Evolutionary conservation across 2,797 vertebrate genomes (phyloP), one percentile per base, ranked within the genome.

Genomic region (Florisuga fusca): DNA sequence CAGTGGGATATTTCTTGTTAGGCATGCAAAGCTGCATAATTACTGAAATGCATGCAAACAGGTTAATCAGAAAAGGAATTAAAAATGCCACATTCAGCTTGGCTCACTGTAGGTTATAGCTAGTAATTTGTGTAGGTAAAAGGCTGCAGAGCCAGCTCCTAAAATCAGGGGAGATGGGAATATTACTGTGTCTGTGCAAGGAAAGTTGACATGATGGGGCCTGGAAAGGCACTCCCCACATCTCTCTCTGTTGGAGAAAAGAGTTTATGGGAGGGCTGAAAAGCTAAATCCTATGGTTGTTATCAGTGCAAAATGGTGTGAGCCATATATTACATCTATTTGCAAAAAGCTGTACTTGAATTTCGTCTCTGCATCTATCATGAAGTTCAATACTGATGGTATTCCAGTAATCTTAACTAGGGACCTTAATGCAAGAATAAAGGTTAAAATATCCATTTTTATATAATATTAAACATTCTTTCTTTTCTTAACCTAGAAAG

Each of bases 51-150:
- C 61, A 89, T 55, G 61, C 61, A 92, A 86, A 95, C 64, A 95
- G 55, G 80, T 96, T 95, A 95, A 95, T 96, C 92, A 90, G 81
- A 34, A 87, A 45, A 79, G 50, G 63, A 93, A 87, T 84, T 89
- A 27, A 92, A 81, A 90, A 88, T 69, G 50, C 34, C 43, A n/a
- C 66, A 7, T 71, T 89, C 50, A 58, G 50, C 62, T 88, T 31
- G 38, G 93, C 46, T 90, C 68, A 68, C 27, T 50, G 57, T 51
- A 51, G 63, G 84, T 78, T 87, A 74, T 59, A 84, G 68, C 57
- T 80, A 59, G 54, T 63, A 74, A 94, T 90, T 77, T 84, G 69
- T 68, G 36, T 19, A 71, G 88, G 41, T 50, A 90, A 93, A 95
- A 86, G 41, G 93, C 73, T 66, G 38, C 1, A 1, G 41, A 83